These are phyloP conservation scores for Anastrepha obliqua DNA, from an alignment of 1,140 invertebrate genomes.

Conservation along the genomic window DNA sequence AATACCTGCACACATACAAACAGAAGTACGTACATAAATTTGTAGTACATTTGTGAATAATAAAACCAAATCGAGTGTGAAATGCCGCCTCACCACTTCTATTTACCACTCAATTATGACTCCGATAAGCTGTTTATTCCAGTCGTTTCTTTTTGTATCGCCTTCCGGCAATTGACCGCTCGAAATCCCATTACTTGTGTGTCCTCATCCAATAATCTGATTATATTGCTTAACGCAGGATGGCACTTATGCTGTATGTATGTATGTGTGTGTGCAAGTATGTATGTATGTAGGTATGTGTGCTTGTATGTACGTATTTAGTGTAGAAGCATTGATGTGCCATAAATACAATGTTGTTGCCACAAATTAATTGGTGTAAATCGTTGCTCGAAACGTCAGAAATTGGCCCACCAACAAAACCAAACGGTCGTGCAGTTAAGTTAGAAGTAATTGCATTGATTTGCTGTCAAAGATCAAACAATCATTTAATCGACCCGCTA, in stretches of 20 bases:
- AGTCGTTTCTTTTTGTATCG: slow-evolving; percentile 19
- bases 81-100: not conserved
- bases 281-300: not conserved
- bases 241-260: not conserved
- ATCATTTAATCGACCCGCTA: slow-evolving; percentile 11
- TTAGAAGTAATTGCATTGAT: slow-evolving; percentile 6
- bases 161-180: slow-evolving; percentile 5
- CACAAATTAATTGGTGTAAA: slow-evolving; percentile 32
- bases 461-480: slow-evolving; percentile 16
- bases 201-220: slow-evolving; percentile 23
- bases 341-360: not conserved
- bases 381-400: slow-evolving; percentile 9
- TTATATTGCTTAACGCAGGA: not conserved
- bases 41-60: not conserved
- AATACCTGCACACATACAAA: not conserved
- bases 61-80: slow-evolving; percentile 41
- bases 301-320: too few species aligned
- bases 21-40: not conserved
- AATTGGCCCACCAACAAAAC: not conserved
- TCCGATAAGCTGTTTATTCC: not conserved
- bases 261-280: not conserved
- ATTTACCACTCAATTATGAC: slow-evolving; percentile 43
- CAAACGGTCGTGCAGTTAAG: not conserved
- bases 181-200: not conserved
- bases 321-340: not conserved